A percentile compares a stretch with the other conserved stretches of the same genome.
phyloP scores from a whole-genome alignment of 2,113 vertebrate species.

The Urocitellus parryii region DNA sequence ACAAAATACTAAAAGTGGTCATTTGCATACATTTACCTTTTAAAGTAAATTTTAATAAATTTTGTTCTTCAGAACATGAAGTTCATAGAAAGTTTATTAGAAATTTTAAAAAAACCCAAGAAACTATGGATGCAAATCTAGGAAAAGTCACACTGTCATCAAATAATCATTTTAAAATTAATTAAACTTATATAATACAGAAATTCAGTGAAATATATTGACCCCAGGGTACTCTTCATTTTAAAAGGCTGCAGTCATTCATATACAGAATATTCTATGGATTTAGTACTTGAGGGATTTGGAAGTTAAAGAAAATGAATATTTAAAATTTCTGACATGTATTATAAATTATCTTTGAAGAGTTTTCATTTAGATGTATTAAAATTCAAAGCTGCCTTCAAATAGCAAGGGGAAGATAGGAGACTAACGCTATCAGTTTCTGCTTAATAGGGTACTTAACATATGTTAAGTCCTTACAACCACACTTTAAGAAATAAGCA shows the following conservation, averaged over 20 bases:
- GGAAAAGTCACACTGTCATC: neutral
- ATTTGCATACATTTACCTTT: constrained; percentile 12
- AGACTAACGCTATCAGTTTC: constrained; percentile 19
- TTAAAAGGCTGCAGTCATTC: neutral
- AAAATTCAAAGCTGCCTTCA: neutral
- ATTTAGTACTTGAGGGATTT: neutral
- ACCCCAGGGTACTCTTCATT: neutral
- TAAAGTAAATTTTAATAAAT: constrained; percentile 55
- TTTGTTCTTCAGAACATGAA: constrained; percentile 40
- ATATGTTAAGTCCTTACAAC: neutral
- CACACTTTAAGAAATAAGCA: constrained; percentile 13
- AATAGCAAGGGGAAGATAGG: neutral
- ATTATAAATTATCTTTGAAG: constrained; percentile 8
- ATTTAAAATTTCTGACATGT: constrained; percentile 53
- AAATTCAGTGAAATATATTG: constrained; percentile 47
- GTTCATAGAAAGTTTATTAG: neutral
- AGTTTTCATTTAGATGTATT: constrained; percentile 41
- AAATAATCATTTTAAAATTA: neutral
- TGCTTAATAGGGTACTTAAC: constrained; percentile 1
- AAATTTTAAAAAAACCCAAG: constrained; percentile 10
- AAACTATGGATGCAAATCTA: constrained; percentile 25
- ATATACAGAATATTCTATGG: neutral
- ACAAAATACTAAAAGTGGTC: neutral
- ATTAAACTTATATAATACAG: constrained; percentile 13
- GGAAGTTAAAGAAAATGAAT: constrained; percentile 44